A percentile compares a stretch with the other conserved stretches of the same genome.
These are phyloP conservation scores for Pluvianellus socialis DNA, from an alignment of 2,113 vertebrate genomes.

Conservation along the genomic window DNA sequence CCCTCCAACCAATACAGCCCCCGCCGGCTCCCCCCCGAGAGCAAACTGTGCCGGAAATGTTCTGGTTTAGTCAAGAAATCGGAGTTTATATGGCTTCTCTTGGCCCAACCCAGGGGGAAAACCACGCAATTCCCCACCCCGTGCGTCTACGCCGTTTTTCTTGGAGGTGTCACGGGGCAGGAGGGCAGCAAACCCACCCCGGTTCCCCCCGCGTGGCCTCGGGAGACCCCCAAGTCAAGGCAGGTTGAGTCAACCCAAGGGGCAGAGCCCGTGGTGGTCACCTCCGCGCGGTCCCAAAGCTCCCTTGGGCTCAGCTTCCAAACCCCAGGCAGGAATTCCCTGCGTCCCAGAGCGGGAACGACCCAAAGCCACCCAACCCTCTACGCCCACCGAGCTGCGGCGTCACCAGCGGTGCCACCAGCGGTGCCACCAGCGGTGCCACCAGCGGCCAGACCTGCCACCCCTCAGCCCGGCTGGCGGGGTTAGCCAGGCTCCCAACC, in stretches of 20 bases:
- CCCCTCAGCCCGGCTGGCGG: rapidly evolving
- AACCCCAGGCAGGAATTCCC: not conserved
- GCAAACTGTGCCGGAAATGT: not conserved
- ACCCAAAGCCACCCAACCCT: not conserved
- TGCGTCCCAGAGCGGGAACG: rapidly evolving
- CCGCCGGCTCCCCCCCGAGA: rapidly evolving
- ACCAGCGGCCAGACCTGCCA: not conserved
- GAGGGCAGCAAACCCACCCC: not conserved
- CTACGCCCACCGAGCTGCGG: rapidly evolving
- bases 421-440: not conserved
- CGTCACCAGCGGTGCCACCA: not conserved
- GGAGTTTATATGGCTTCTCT: not conserved
- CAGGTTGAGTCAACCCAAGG: not conserved
- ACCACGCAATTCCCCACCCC: rapidly evolving
- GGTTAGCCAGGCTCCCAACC: not conserved
- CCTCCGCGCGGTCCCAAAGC: rapidly evolving
- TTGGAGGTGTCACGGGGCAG: not conserved
- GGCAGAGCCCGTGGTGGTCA: not conserved
- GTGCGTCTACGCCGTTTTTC: not conserved
- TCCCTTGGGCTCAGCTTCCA: not conserved
- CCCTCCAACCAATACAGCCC: not conserved
- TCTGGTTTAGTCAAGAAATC: not conserved
- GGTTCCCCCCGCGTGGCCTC: not conserved
- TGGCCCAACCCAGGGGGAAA: no score
- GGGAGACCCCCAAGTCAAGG: rapidly evolving